Base-by-base conservation (phyloP, 2,888 invertebrate species). In the Cephus sareptanus region DNA sequence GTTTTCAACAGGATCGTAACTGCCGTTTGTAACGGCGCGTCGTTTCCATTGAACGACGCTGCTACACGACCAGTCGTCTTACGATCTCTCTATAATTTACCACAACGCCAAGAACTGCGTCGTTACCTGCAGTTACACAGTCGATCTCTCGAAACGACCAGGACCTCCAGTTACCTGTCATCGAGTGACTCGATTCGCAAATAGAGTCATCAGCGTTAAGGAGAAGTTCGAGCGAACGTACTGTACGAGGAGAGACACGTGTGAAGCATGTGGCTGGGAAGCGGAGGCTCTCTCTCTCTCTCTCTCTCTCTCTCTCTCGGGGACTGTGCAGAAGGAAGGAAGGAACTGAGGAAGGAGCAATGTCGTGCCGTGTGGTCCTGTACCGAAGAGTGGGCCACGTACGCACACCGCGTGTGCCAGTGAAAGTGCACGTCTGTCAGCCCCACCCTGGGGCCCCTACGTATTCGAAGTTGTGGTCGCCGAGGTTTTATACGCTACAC, bases 401-500 rank as follows among this genome's bases (percentile, higher is more conserved):
- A 71, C 71, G 71, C 71, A 34, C 15, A 71, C 71, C 76, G 79
- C 79, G 77, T 79, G 81, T 76, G 79, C 81, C 82, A 84, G 87
- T 87, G 87, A 87, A 87, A 87, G 87, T 87, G 82, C 81, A 81
- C 79, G 79, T 79, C 79, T 81, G 83, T 76, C 40, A 68, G 82
- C 86, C 88, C 88, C 87, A 87, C 87, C 84, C 74, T 77, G 81
- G 69, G 75, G 11, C 34, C 34, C 75, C 76, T 82, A 56, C 76
- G 80, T 76, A 84, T 79, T 80, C 83, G 84, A 85, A 85, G 82
- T 86, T 85, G 84, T 86, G 87, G 87, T 86, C 82, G 81, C 82
- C 79, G 81, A 81, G 82, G 81, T 85, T 82, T 81, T 80, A 82
- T 81, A 82, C 83, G 82, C 82, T 76, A 78, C 78, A 78, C 78